Evolutionary conservation across 1,140 invertebrate genomes (phyloP), one percentile per base, ranked within the genome.

Genomic region (Neuroterus valhalla): DNA sequence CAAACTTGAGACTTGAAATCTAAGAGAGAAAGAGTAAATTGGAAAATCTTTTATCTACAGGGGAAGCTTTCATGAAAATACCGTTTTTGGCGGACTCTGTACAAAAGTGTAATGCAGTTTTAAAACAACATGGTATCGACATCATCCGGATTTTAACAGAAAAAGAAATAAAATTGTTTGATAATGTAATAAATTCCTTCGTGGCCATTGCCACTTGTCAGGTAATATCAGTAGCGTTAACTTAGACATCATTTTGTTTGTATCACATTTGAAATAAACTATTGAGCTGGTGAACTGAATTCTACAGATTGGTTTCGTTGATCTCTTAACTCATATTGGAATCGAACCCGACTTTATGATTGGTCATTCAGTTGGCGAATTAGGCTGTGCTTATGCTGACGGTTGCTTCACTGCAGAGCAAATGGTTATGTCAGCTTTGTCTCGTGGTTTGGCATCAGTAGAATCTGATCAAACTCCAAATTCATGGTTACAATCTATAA

Each of bases 51-150:
- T 6, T 48, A 23, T n/a, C 31, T 52, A 14, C 19, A 93, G 94
- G 92, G 5, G 84, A 87, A 52, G 89, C 92, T 12, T 74, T 92
- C 2, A 92, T 96, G 91, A 85, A 89, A 71, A 84, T 96, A 26
- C 91, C 93, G 12, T 80, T 92, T 11, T 96, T 96, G 85, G 90
- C 90, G 10, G 84, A 92, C 31, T 92, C 94, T 0, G 93, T 96
- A 55, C 62, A 89, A 45, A 90, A 89, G 72, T 93, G 91, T 46
- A 15, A 62, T 38, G n/a, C 5, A 46, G 44, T 72, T 23, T 26
- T 72, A 31, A 66, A 48, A 66, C 84, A 89, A 23, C 89, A 91
- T 81, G 91, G 90, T 3, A 75, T 94, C 14, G 91, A 94, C 81
- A 85, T 95, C 1, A 88, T 91, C 38, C 85, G 92, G 43, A 87